A percentile compares a stretch with the other conserved stretches of the same genome.
Evolutionary conservation across 2,113 vertebrate species (phyloP).

Genomic region (Hystrix cristata): DNA sequence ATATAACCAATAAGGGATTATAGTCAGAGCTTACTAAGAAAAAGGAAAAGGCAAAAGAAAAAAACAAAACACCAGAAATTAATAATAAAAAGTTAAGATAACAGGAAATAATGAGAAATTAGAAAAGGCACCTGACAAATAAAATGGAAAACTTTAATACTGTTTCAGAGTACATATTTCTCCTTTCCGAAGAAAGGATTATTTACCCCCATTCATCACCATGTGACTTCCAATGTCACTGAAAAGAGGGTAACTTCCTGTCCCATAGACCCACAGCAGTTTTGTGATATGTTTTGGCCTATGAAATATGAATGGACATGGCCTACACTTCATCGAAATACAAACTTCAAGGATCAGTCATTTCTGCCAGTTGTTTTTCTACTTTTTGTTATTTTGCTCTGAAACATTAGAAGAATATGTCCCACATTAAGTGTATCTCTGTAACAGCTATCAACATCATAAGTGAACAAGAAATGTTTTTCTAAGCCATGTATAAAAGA

Average conservation of each 20-base stretch:
- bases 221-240: not conserved
- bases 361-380: not conserved
- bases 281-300: not conserved
- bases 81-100: not conserved
- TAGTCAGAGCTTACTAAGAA: not conserved
- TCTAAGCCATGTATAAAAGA: not conserved
- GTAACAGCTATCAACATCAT: not conserved
- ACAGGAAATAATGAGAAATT: conserved; percentile 5
- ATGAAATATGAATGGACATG: not conserved
- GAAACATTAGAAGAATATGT: not conserved
- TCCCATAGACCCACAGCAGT: not conserved
- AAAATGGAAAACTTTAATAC: not conserved
- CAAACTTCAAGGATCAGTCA: not conserved
- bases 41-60: not conserved
- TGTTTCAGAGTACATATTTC: not conserved
- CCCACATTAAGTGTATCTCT: not conserved
- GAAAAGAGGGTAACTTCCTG: not conserved
- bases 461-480: conserved; percentile 8
- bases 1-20: not conserved
- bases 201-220: not conserved
- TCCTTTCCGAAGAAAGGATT: not conserved
- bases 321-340: conserved; percentile 4
- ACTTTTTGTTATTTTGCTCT: not conserved
- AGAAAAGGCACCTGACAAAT: not conserved
- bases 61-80: not conserved